phyloP scores from a whole-genome alignment of 2,113 vertebrate species.

The mouse (Mus musculus) region GRCm39 chr8:72920001-72920500 shows the following conservation, averaged over 20 bases:
- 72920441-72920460: not conserved
- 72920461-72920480: not conserved
- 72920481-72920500: not conserved
- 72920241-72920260: not conserved
- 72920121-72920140: not conserved
- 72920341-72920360: not conserved
- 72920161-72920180: not conserved
- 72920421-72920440: not conserved
- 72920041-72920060: not conserved
- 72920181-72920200: not conserved
- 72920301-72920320: not conserved
- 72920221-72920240: not conserved
- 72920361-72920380: not conserved
- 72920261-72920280: not conserved
- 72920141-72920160: not conserved
- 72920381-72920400: not conserved
- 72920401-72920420: not conserved
- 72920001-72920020: not conserved
- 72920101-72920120: not conserved
- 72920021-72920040: not conserved
- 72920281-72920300: not conserved
- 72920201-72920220: not conserved
- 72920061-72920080: not conserved
- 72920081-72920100: not conserved
- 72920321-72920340: not conserved